A percentile compares a stretch with the other conserved stretches of the same genome.
Evolutionary conservation across 2,113 vertebrate species (phyloP).

Genomic region (Polyodon spathula): DNA sequence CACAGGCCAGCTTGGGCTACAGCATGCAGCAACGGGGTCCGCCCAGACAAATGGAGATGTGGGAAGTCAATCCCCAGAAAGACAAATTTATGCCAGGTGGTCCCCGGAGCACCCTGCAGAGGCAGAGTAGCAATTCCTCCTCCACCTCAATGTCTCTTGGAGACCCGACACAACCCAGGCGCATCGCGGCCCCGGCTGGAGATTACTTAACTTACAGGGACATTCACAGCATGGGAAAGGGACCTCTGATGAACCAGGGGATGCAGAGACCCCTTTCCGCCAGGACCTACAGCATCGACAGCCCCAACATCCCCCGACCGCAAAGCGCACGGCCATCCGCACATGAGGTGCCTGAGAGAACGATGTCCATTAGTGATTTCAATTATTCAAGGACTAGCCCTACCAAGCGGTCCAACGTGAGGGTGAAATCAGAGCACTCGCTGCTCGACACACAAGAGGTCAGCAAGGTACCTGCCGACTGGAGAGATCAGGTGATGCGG

Average conservation of each 20-base stretch:
- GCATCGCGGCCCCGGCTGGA: constrained; percentile 65
- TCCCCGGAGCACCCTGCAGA: constrained; percentile 71
- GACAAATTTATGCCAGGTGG: constrained; percentile 58
- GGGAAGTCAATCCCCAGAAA: constrained; percentile 52
- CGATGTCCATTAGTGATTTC: constrained; percentile 96
- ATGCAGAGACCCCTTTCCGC: constrained; percentile 87
- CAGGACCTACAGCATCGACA: constrained; percentile 89
- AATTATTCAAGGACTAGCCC: constrained; percentile 86
- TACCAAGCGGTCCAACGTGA: constrained; percentile 72
- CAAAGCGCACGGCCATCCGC: constrained; percentile 62
- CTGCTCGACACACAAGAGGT: constrained; percentile 71
- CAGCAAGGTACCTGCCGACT: constrained; percentile 80
- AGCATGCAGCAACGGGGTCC: constrained; percentile 55
- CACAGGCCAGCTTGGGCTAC: constrained; percentile 61
- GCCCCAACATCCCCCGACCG: constrained; percentile 63
- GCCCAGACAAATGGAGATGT: constrained; percentile 63
- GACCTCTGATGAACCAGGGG: constrained; percentile 56
- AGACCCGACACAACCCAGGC: constrained; percentile 56
- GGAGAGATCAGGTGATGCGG: constrained; percentile 93
- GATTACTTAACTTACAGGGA: constrained; percentile 91
- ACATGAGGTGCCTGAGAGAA: constrained; percentile 86
- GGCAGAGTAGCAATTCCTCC: constrained; percentile 79
- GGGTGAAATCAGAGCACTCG: constrained; percentile 87
- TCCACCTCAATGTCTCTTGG: constrained; percentile 57
- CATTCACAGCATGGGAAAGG: constrained; percentile 73